Evolutionary conservation across 2,797 vertebrate genomes (phyloP).

Genomic region (Ammospiza maritima): DNA sequence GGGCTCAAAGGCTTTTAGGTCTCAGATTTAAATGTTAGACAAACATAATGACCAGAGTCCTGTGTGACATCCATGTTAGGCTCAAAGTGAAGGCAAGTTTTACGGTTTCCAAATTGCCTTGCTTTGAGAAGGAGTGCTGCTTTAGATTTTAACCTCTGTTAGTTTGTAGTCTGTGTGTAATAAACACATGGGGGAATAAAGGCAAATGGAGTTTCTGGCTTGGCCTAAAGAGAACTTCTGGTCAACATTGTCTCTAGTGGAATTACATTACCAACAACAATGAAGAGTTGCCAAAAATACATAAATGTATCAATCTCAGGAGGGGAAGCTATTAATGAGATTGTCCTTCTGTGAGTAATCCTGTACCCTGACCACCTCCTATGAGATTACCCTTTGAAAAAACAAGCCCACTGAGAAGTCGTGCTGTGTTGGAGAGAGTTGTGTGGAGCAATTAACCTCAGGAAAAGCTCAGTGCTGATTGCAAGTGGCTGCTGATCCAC

Average conservation of each 20-base stretch:
- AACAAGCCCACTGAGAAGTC: slow-evolving; percentile 44
- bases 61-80: neutral
- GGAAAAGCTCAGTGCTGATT: slow-evolving; percentile 21
- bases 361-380: slow-evolving; percentile 48
- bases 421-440: neutral
- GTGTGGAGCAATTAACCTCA: slow-evolving; percentile 15
- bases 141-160: neutral
- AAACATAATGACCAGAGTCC: neutral
- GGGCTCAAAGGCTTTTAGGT: neutral
- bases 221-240: neutral
- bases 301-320: slow-evolving; percentile 3
- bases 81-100: neutral
- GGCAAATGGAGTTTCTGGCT: neutral
- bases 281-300: slow-evolving; percentile 40
- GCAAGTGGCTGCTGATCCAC: neutral
- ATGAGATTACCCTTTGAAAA: slow-evolving; percentile 51
- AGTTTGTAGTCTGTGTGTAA: neutral
- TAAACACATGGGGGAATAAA: neutral
- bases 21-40: neutral
- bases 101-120: neutral
- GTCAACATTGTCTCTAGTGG: neutral
- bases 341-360: slow-evolving; percentile 44
- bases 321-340: slow-evolving; percentile 57
- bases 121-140: neutral
- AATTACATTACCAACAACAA: neutral